phyloP scores from a whole-genome alignment of 2,113 vertebrate species.

The Recurvirostra avosetta region DNA sequence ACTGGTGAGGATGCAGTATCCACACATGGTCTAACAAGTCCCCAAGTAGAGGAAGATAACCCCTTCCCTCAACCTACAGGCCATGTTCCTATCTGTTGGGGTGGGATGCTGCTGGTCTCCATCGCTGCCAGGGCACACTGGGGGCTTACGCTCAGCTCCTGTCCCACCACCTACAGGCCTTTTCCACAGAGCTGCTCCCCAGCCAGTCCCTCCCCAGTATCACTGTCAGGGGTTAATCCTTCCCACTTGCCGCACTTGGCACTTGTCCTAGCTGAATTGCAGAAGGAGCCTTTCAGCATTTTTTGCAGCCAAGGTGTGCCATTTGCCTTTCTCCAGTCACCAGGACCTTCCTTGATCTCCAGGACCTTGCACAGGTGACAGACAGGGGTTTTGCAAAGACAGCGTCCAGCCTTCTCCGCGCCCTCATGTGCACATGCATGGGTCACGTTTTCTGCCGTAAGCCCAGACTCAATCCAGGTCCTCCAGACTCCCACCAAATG shows the following conservation, averaged over 20 bases:
- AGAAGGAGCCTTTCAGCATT: neutral
- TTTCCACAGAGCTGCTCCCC: neutral
- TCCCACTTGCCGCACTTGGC: neutral
- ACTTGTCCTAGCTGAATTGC: neutral
- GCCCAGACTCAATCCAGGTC: neutral
- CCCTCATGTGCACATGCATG: fast-evolving
- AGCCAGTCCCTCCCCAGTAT: neutral
- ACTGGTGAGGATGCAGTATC: fast-evolving
- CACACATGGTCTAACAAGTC: fast-evolving
- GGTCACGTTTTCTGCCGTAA: neutral
- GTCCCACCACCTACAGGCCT: neutral
- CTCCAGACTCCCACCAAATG: neutral
- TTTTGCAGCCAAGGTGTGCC: neutral
- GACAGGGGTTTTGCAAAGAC: neutral
- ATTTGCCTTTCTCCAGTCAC: neutral
- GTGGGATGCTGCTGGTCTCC: neutral
- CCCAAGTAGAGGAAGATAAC: neutral
- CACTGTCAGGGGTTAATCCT: neutral
- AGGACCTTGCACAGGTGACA: neutral
- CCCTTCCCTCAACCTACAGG: fast-evolving
- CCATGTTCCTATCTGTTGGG: fast-evolving
- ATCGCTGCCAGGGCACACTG: fast-evolving
- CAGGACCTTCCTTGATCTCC: neutral
- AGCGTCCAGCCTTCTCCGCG: fast-evolving
- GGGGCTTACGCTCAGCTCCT: neutral